phyloP scores from a whole-genome alignment of 2,797 vertebrate genomes.

The Manis crassicaudata region DNA sequence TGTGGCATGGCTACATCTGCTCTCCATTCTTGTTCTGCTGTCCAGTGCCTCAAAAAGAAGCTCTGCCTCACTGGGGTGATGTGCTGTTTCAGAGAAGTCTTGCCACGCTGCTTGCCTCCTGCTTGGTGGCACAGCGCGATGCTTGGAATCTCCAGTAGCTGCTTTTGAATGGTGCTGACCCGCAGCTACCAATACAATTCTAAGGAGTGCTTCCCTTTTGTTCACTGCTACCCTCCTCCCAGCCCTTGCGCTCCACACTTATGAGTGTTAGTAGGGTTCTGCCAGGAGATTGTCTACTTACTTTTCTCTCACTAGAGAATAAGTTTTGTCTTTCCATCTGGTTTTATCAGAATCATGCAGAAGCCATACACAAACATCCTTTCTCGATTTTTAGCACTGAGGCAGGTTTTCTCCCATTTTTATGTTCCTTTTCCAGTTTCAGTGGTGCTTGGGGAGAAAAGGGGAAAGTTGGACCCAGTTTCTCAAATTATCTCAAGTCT shows the following conservation, averaged over 20 bases:
- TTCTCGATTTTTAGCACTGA: neutral
- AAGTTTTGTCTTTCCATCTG: neutral
- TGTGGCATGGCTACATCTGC: neutral
- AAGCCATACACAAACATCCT: neutral
- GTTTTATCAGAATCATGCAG: neutral
- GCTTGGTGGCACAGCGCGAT: neutral
- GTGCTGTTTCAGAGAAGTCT: neutral
- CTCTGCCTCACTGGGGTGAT: neutral
- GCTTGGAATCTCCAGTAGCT: neutral
- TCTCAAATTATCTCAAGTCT: neutral
- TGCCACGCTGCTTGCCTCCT: neutral
- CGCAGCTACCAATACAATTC: neutral
- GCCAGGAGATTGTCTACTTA: neutral
- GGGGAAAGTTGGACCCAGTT: neutral
- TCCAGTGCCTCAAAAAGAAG: neutral
- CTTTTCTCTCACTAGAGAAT: neutral
- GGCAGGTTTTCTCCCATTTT: neutral
- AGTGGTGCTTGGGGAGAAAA: neutral
- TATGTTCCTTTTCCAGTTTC: neutral
- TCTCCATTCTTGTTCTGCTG: neutral
- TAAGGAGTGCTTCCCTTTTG: neutral
- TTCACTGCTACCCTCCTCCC: neutral
- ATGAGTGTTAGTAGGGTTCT: neutral
- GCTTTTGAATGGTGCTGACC: neutral
- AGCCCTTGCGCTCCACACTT: neutral